A percentile compares a stretch with the other conserved stretches of the same genome.
These are phyloP conservation scores for Smittia aterrima DNA, from an alignment of 2,888 invertebrate species.

Conservation along the genomic window DNA sequence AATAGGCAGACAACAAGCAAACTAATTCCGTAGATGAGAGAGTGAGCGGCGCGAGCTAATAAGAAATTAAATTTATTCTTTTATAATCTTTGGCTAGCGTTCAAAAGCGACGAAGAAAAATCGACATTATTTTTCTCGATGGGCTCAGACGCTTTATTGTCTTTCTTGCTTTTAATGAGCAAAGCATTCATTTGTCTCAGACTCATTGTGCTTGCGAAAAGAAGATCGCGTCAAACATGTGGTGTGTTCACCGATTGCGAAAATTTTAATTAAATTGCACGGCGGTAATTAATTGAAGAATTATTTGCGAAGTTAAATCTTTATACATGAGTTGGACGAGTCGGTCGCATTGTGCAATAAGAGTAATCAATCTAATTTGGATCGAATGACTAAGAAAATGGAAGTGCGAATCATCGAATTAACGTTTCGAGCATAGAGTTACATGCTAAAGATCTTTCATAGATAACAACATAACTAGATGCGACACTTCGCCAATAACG, in stretches of 20 bases:
- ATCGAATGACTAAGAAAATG: background rate
- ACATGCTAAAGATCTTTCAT: too few species aligned
- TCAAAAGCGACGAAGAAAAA: background rate
- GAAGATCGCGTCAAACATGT: background rate
- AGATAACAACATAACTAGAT: too few species aligned
- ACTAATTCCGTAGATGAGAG: background rate
- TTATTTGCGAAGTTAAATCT: constrained; percentile 29
- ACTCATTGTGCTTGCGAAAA: background rate
- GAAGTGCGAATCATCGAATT: too few species aligned
- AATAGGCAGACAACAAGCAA: background rate
- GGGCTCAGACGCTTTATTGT: background rate
- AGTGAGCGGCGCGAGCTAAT: constrained; percentile 19
- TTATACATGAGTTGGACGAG: background rate
- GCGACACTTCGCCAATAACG: too few species aligned
- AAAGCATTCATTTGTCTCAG: background rate
- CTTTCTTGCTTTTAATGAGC: background rate
- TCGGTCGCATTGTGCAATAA: background rate
- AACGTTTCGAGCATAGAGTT: too few species aligned
- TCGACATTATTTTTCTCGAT: background rate
- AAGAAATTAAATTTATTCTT: constrained; percentile 16
- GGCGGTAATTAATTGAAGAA: constrained; percentile 31
- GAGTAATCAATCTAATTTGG: background rate
- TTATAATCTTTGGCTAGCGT: background rate
- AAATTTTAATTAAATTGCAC: constrained; percentile 27
- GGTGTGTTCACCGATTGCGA: background rate